Percentiles rank a stretch among this genome's conserved stretches.
These are phyloP conservation scores for Aselliscus stoliczkanus DNA, from an alignment of 2,797 vertebrate genomes.

Conservation along the genomic window DNA sequence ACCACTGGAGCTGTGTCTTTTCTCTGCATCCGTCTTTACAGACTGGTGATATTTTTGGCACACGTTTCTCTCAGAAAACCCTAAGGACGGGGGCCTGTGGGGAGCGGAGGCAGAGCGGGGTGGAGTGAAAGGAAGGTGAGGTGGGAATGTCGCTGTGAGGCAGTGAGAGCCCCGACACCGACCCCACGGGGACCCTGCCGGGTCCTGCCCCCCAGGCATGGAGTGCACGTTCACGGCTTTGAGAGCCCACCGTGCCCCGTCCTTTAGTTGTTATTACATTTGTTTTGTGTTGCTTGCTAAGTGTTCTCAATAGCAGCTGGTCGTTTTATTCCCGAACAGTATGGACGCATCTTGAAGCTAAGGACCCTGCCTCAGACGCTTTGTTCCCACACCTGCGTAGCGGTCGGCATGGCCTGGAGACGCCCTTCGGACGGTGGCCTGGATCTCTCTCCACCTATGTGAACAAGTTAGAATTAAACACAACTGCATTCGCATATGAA, in stretches of 20 bases:
- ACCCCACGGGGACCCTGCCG: rapidly evolving
- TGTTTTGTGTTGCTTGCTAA: neutral
- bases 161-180: rapidly evolving
- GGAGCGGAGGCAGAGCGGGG: neutral
- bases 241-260: rapidly evolving
- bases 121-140: too few relatives aligned
- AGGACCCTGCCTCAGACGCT: rapidly evolving
- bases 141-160: neutral
- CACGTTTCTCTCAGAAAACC: neutral
- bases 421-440: neutral
- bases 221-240: rapidly evolving
- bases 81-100: neutral
- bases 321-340: neutral
- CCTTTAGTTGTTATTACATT: neutral
- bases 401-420: rapidly evolving
- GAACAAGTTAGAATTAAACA: neutral
- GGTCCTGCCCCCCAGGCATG: rapidly evolving
- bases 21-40: rapidly evolving
- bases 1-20: rapidly evolving
- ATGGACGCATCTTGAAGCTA: rapidly evolving
- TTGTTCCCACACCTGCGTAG: rapidly evolving
- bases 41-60: neutral
- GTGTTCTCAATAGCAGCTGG: neutral
- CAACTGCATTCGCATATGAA: neutral
- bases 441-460: neutral